Conservation (phyloP, 1,140 invertebrate species). For the Sarcophaga peregrina region DNA sequence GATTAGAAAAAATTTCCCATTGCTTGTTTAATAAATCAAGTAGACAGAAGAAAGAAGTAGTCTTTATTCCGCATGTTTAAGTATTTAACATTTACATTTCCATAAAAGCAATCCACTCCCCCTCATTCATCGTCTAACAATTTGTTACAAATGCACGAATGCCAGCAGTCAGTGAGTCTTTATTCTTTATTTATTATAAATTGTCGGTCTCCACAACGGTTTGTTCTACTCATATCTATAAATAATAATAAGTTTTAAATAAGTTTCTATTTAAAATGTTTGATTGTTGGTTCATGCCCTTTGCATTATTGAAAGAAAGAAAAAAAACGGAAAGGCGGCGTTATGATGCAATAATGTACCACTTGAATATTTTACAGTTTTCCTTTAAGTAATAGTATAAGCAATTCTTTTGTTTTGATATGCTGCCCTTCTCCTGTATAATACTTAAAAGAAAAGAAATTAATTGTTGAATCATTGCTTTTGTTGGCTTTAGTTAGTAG, state of each 20-base stretch:
- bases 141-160: no score
- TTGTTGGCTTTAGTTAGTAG: not conserved
- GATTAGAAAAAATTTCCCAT: not conserved
- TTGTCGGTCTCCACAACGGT: no score
- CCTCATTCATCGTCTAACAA: not conserved
- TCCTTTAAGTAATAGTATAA: not conserved
- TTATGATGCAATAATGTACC: slow-evolving; percentile 4
- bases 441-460: no score
- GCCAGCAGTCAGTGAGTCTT: no score
- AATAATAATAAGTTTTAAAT: no score
- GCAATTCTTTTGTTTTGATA: not conserved
- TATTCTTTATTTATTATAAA: no score
- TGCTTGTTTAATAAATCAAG: not conserved
- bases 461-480: no score
- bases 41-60: not conserved
- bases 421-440: not conserved
- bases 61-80: not conserved
- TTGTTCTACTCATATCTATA: no score
- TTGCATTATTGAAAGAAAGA: not conserved
- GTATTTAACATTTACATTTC: not conserved
- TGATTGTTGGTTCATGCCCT: slow-evolving; percentile 12
- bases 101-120: not conserved
- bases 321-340: not conserved
- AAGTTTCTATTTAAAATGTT: no score
- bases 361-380: not conserved